Evolutionary conservation across 2,888 invertebrate species (phyloP).

Genomic region (Galeopsomyia nigrocyanea): DNA sequence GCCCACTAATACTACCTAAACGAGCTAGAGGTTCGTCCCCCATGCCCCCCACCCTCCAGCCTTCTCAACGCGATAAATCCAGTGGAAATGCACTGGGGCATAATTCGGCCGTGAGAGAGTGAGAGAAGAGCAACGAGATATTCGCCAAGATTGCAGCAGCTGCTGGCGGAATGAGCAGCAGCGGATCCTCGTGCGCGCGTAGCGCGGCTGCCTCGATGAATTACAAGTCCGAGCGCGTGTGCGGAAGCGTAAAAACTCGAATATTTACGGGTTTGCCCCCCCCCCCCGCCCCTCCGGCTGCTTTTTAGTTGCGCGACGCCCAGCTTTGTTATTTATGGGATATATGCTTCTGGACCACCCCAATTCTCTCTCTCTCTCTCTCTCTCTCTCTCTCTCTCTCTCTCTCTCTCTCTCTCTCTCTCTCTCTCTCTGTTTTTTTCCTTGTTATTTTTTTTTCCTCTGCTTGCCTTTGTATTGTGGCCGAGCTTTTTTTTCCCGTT

Average conservation of each 20-base stretch:
- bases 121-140: too few relatives aligned
- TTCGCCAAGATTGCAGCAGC: constrained; percentile 25
- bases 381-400: too few relatives aligned
- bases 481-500: too few relatives aligned
- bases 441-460: too few relatives aligned
- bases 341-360: too few relatives aligned
- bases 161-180: constrained; percentile 1
- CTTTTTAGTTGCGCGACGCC: too few relatives aligned
- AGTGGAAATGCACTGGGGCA: constrained; percentile 17
- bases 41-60: background rate
- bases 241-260: constrained; percentile 18
- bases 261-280: constrained; percentile 33
- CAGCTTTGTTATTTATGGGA: too few relatives aligned
- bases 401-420: too few relatives aligned
- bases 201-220: constrained; percentile 19
- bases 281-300: background rate
- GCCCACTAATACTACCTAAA: background rate
- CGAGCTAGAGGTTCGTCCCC: background rate
- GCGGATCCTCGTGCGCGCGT: background rate
- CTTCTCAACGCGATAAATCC: constrained; percentile 19
- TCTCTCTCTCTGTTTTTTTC: too few relatives aligned
- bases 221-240: constrained; percentile 18
- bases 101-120: background rate
- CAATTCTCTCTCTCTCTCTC: too few relatives aligned
- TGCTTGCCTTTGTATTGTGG: too few relatives aligned